A percentile compares a stretch with the other conserved stretches of the same genome.
These are phyloP conservation scores for Sander vitreus DNA, from an alignment of 2,113 vertebrate genomes.

Conservation along the genomic window DNA sequence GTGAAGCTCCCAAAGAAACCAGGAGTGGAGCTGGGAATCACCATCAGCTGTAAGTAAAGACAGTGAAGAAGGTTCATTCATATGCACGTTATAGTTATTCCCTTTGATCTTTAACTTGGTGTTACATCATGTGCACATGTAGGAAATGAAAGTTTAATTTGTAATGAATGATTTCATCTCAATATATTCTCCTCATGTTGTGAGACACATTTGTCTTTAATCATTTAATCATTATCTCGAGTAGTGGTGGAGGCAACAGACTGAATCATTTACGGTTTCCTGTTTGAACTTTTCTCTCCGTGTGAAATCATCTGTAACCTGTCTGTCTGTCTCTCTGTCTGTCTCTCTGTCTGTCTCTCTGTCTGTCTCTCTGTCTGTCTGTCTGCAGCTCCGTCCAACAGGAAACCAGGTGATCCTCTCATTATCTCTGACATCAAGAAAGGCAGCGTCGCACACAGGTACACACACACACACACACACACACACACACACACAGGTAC, in stretches of 20 bases:
- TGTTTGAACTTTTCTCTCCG: background rate
- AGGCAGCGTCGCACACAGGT: slow-evolving; percentile 99
- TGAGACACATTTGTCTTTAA: background rate
- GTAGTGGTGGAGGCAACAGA: background rate
- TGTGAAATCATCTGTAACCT: slow-evolving; percentile 5
- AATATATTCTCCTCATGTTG: background rate
- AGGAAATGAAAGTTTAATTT: no score
- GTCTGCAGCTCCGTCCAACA: slow-evolving; percentile 93
- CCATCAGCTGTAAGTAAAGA: slow-evolving; percentile 93
- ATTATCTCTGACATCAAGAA: slow-evolving; percentile 99
- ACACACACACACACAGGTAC: slow-evolving; percentile 1
- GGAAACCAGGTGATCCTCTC: slow-evolving; percentile 94
- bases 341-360: slow-evolving; percentile 13
- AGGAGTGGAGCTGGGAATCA: slow-evolving; percentile 97
- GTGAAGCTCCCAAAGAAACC: slow-evolving; percentile 98
- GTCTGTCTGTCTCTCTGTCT: slow-evolving; percentile 1
- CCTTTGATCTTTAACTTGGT: no score
- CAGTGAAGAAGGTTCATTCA: background rate
- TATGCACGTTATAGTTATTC: no score
- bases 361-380: slow-evolving; percentile 20
- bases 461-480: slow-evolving; percentile 27
- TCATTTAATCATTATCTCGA: slow-evolving; percentile 13
- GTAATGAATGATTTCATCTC: background rate
- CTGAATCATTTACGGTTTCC: slow-evolving; percentile 29
- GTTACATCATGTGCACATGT: no score